These are phyloP conservation scores for Xenotilapia caudafasciata DNA, from an alignment of 2,113 vertebrate genomes.

Conservation along the genomic window DNA sequence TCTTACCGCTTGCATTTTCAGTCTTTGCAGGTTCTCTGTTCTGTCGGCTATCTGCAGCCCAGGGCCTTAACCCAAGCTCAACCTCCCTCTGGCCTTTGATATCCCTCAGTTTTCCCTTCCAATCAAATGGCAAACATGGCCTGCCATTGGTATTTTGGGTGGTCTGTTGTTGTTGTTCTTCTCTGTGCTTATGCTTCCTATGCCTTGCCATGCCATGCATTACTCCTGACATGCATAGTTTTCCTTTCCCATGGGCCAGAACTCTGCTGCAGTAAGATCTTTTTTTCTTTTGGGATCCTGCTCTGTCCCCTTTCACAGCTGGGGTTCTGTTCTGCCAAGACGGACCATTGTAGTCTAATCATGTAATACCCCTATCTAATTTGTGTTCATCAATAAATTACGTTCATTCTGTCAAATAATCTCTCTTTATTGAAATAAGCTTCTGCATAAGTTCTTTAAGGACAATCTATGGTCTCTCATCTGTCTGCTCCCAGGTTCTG, in stretches of 20 bases:
- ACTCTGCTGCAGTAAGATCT: neutral
- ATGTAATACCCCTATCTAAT: neutral
- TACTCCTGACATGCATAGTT: neutral
- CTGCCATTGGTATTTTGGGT: neutral
- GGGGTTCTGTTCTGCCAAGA: neutral
- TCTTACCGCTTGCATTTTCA: neutral
- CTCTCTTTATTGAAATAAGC: neutral
- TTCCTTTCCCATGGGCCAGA: neutral
- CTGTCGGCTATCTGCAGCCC: neutral
- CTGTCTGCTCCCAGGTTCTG: neutral
- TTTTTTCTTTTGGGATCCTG: neutral
- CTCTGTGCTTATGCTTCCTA: neutral
- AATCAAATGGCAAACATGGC: neutral
- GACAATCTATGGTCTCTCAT: neutral
- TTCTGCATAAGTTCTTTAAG: neutral
- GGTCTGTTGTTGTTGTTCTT: neutral
- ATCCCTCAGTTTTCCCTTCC: neutral
- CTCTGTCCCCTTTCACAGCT: neutral
- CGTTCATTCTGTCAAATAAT: neutral
- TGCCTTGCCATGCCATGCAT: neutral
- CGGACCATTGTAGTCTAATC: neutral
- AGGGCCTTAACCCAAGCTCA: neutral
- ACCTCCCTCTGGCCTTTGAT: neutral
- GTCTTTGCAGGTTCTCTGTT: neutral
- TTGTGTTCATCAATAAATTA: neutral